Evolutionary conservation across 1,140 invertebrate genomes (phyloP).

Genomic region (Scaptomyza pallida): DNA sequence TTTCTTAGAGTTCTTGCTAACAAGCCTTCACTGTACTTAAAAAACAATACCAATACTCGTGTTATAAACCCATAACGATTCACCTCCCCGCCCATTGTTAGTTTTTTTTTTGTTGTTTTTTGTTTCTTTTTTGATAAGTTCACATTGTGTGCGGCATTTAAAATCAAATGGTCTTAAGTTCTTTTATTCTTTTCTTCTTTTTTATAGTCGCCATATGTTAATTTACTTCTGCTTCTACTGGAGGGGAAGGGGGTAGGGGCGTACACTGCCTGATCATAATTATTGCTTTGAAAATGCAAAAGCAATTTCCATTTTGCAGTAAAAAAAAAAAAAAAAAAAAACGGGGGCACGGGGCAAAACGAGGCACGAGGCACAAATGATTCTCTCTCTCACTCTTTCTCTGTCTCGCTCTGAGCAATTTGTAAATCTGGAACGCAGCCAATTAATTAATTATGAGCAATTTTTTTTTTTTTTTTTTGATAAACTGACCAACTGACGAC

Average conservation of each 20-base stretch:
- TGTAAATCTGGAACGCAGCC: slow-evolving; percentile 80
- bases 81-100: slow-evolving; percentile 13
- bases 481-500: slow-evolving; percentile 62
- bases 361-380: slow-evolving; percentile 2
- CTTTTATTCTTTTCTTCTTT: slow-evolving; percentile 17
- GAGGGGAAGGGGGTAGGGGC: slow-evolving; percentile 3
- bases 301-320: slow-evolving; percentile 75
- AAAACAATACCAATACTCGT: slow-evolving; percentile 20
- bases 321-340: slow-evolving; percentile 70
- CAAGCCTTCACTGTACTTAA: background rate
- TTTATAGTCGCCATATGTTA: slow-evolving; percentile 63
- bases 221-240: slow-evolving; percentile 54
- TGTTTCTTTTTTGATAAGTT: slow-evolving; percentile 65
- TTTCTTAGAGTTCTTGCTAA: background rate
- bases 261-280: background rate
- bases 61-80: slow-evolving; percentile 2
- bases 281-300: slow-evolving; percentile 65
- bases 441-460: slow-evolving; percentile 83
- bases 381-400: background rate
- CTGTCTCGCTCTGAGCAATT: slow-evolving; percentile 52
- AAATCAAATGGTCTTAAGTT: slow-evolving; percentile 55
- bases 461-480: too few species aligned
- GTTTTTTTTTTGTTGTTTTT: too few species aligned
- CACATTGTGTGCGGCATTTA: slow-evolving; percentile 46
- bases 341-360: too few species aligned